Evolutionary conservation across 1,140 invertebrate species (phyloP), one percentile per base, ranked within the genome.

Genomic region (Philaenus spumarius): DNA sequence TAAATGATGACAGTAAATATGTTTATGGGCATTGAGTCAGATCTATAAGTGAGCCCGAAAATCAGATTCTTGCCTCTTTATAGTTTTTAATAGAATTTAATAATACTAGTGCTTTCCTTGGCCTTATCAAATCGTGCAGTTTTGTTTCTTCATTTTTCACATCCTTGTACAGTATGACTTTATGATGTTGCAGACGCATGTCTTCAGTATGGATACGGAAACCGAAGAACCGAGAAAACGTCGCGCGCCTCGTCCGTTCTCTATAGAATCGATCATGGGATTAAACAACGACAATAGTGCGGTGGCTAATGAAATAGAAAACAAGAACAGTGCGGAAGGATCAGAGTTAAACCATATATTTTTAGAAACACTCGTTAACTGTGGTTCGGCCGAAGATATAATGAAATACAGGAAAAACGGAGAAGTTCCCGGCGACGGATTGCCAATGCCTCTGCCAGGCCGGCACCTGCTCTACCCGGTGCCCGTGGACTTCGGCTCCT

Each of bases 401-500:
- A 14, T 23, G 2, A 14, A 17, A 17, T 47, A 47, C 30, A 30
- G 22, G 15, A 30, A 30, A 30, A 30, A 30, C 26, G 26, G 26
- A 7, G 22, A 51, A 35, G 20, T 37, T 19, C 2, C 50, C 37
- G 5, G 2, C 26, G 2, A 20, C 22, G 15, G 30, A 53, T n/a
- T 19, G 22, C 20, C 30, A 37, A 2, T 7, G 20, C 45, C 2
- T 6, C 17, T 47, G 2, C 15, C 30, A 37, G 34, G 19, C 34
- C 30, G 30, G 37, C 15, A 30, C 50, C 30, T 53, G 50, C 39
- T 26, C 22, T n/a, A 47, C 23, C 24, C 48, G 42, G 3, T 37
- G 54, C n/a, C 61, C 57, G 26, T 30, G 26, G 26, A 30, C 6
- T 55, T 62, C 22, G 42, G 59, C 50, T 62, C 59, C 57, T 34